These are phyloP conservation scores for Orchesella cincta DNA, from an alignment of 1,140 invertebrate species.

Conservation along the genomic window DNA sequence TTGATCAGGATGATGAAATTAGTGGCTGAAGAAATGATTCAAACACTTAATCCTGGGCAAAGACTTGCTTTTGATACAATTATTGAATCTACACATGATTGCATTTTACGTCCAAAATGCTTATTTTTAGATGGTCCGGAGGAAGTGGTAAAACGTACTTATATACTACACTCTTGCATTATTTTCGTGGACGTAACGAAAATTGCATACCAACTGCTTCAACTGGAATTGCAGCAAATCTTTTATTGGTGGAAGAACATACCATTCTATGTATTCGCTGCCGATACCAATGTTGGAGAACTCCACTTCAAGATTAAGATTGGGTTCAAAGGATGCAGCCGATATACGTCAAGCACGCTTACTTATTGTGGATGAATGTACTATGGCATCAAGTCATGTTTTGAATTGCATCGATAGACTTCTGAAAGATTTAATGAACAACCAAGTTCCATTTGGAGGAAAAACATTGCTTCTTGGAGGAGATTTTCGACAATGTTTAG, in stretches of 20 bases:
- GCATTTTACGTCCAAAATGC: background rate
- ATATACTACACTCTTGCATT: conserved; percentile 48
- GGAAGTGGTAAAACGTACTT: conserved; percentile 53
- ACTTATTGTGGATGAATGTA: conserved; percentile 56
- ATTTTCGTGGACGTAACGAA: conserved; percentile 13
- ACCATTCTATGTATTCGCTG: conserved; percentile 60
- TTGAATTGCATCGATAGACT: conserved; percentile 54
- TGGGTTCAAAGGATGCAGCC: conserved; percentile 48
- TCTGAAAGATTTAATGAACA: conserved; percentile 52
- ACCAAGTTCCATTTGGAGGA: conserved; percentile 44
- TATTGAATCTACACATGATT: background rate
- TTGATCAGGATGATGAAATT: background rate
- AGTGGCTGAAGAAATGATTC: background rate
- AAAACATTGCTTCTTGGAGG: conserved; percentile 50
- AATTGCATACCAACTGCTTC: conserved; percentile 43
- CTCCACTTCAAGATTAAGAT: conserved; percentile 51
- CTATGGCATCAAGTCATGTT: conserved; percentile 54
- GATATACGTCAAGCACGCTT: conserved; percentile 52
- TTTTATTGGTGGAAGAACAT: conserved; percentile 59
- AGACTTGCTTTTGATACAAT: conserved; percentile 17
- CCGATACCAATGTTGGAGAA: conserved; percentile 45
- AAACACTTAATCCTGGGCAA: background rate
- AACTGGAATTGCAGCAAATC: conserved; percentile 55
- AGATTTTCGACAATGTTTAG: conserved; percentile 60
- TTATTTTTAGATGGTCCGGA: conserved; percentile 50